Percentiles rank a stretch among this genome's conserved stretches.
phyloP scores from a whole-genome alignment of 2,113 vertebrate genomes.

The Leiothrix lutea region DNA sequence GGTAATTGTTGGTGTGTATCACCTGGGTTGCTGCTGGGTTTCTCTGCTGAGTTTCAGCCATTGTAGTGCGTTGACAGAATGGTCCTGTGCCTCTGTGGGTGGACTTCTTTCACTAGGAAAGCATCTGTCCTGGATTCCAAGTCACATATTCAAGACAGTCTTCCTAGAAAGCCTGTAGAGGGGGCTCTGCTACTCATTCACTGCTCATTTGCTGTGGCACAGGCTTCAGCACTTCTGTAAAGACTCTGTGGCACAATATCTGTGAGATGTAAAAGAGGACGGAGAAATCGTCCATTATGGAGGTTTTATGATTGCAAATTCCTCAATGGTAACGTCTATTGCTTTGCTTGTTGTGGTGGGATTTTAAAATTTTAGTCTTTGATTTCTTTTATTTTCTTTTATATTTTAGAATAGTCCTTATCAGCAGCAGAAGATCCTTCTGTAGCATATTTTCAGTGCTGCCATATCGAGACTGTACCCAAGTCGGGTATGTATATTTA shows the following conservation, averaged over 20 bases:
- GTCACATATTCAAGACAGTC: neutral
- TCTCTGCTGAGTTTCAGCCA: neutral
- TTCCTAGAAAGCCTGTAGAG: neutral
- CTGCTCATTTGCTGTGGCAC: neutral
- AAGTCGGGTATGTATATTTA: constrained; percentile 93
- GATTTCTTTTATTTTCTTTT: constrained; percentile 81
- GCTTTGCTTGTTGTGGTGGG: constrained; percentile 58
- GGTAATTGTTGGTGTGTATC: neutral
- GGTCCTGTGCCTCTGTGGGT: neutral
- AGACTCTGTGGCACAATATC: neutral
- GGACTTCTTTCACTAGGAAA: neutral
- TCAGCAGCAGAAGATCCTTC: constrained; percentile 99
- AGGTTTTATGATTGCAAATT: neutral
- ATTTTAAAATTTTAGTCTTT: constrained; percentile 61
- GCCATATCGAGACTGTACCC: constrained; percentile 98
- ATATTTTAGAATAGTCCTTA: constrained; percentile 97
- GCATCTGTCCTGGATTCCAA: neutral
- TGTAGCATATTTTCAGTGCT: constrained; percentile 99
- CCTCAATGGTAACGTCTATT: constrained; percentile 24
- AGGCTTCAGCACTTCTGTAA: neutral
- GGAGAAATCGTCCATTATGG: neutral
- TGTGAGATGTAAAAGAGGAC: neutral
- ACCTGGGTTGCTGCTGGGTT: neutral
- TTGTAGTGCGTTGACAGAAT: neutral
- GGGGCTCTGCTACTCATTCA: neutral